Evolutionary conservation across 2,113 vertebrate genomes (phyloP).

Genomic region (Origma solitaria): DNA sequence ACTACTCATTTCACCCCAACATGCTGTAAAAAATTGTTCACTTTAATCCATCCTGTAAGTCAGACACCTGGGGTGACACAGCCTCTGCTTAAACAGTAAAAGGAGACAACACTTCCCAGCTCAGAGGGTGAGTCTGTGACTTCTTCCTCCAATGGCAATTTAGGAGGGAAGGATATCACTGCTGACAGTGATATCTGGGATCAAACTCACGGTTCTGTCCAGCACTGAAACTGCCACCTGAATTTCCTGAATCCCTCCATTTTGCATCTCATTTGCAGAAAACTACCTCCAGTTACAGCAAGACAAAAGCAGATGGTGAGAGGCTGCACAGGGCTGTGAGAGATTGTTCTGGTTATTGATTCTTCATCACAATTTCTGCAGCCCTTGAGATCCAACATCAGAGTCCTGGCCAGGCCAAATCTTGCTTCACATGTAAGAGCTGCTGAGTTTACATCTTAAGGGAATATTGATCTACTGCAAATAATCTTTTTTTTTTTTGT

Average conservation of each 20-base stretch:
- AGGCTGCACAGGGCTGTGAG: neutral
- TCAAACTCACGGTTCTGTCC: neutral
- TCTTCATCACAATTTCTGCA: conserved; percentile 18
- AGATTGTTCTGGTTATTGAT: conserved; percentile 22
- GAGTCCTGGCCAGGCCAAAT: neutral
- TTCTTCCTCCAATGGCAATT: neutral
- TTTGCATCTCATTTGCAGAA: conserved; percentile 10
- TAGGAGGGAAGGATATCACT: neutral
- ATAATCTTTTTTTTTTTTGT: neutral
- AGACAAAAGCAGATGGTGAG: neutral
- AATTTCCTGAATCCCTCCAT: neutral
- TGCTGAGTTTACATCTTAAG: conserved; percentile 23
- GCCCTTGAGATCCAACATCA: neutral
- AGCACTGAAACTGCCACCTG: neutral
- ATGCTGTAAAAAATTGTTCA: neutral
- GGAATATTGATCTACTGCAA: conserved; percentile 35
- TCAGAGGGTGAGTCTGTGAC: neutral
- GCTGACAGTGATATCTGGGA: neutral
- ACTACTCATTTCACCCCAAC: neutral
- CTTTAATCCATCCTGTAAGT: neutral
- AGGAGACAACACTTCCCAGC: neutral
- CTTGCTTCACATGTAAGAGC: neutral
- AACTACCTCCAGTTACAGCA: neutral
- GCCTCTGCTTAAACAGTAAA: neutral
- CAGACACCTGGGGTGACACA: neutral